Evolutionary conservation across 2,797 vertebrate species (phyloP), one percentile per base, ranked within the genome.

Genomic region (Halcyon chelicuti): DNA sequence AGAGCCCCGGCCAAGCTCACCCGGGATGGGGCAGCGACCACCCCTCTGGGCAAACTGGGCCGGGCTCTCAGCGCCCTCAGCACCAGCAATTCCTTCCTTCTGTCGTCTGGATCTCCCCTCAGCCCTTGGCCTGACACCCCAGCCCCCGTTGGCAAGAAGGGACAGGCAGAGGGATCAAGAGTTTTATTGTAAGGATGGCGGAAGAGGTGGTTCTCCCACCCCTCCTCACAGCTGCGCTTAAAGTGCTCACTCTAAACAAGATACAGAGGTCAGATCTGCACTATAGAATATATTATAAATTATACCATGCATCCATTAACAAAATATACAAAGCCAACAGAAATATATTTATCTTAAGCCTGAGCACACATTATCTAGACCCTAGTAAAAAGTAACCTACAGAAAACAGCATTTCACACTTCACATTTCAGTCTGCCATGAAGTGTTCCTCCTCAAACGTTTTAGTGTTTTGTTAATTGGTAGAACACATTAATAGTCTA

Each of bases 291-390:
- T 89, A 94, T 92, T 96, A 94, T 94, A 96, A 96, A 96, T 97
- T 93, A 97, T 66, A 93, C 90, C 97, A 97, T 97, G 97, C 98
- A 94, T 90, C 81, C 95, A 92, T 94, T 97, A 96, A 97, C 93
- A 95, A 97, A 97, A 97, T 96, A 96, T 96, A 98, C 96, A 96
- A 92, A 97, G 96, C 94, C 94, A 90, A 96, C 79, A 47, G 88
- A 94, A 93, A 91, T 40, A 54, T 13, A 42, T 20, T 78, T 71
- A 61, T 58, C 75, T 54, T n/a, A 67, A 91, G 86, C 71, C 86
- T 80, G 79, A 92, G 79, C 88, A 37, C 49, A 86, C 73, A 35
- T 78, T 72, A 62, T 25, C 86, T 91, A 94, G 90, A 70, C 29
- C 23, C 84, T 85, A 92, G 72, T 33, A 73, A 65, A 95, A 85